Base-by-base conservation (phyloP, 2,888 invertebrate genomes). In the Taenaris catops region DNA sequence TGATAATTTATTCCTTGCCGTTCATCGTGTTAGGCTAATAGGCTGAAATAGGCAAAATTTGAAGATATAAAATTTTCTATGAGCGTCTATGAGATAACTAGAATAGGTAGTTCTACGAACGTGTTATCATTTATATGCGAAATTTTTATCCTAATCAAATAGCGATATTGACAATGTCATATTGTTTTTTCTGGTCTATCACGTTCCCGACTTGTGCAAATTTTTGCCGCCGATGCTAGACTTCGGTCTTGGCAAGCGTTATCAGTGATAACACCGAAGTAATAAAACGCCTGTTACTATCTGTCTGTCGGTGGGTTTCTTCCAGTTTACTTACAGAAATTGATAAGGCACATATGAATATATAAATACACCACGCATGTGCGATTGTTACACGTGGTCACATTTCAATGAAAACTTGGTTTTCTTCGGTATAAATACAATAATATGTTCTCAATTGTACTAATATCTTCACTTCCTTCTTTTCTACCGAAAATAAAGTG, bases 141-240 rank as follows among this genome's bases (percentile, higher is more conserved):
- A 28, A 9, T 19, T 27, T 25, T 33, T 48, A 48, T 48, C 48
- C 25, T 40, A 39, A 48, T 48, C 41, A 36, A 31, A 41, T 31
- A 8, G 38, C 29, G 40, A 43, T 43, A 23, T 40, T 43, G 31
- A 34, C 37, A 29, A 37, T 39, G 38, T 39, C 33, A 29, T 26
- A 25, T 40, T 42, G 26, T 41, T 45, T 17, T 38, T 40, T 26
- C n/a, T 25, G 8, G 28, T 18, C 2, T 35, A 44, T 44, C 49
- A 50, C 49, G 49, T 41, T 38, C 26, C 23, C 12, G 27, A 28
- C 25, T 36, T 24, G 47, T 50, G 46, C 36, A 25, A 40, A 35
- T 29, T 35, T 21, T 18, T 31, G 34, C 21, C 35, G 24, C 24
- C 38, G 27, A 24, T 10, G 21, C 33, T 38, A 36, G 43, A 37